Evolutionary conservation across 2,888 invertebrate species (phyloP), one percentile per base, ranked within the genome.

Genomic region (Molorchus minor): DNA sequence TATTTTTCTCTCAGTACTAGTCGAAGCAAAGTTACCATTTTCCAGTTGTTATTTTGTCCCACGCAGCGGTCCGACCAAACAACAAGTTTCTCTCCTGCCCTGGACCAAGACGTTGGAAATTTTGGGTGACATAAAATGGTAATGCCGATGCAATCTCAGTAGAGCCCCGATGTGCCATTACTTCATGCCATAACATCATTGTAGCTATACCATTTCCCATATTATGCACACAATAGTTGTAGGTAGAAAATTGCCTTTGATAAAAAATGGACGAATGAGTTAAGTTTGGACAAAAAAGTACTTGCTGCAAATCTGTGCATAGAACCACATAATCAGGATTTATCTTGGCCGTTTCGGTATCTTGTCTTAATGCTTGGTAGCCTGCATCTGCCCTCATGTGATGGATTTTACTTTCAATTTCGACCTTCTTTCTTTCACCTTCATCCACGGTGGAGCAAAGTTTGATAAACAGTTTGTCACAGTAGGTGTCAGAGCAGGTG

Each of bases 21-120:
- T 21, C 46, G 29, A 16, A 36, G 38, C 4, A 38, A 38, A 13
- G 38, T 15, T 3, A 38, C 7, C 4, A 38, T 38, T 38, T 38
- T 38, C 35, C 46, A 55, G 21, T 60, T 60, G 15, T 60, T 60
- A 51, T 56, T 60, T 45, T 60, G 60, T 5, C 44, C 55, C 13
- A 43, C 60, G 20, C 56, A 61, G 36, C 49, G 33, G 29, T 61
- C 61, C n/a, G 56, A 51, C 53, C 61, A 57, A 20, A 61, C 15
- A 10, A 35, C 41, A 19, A 47, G 44, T 57, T 57, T 53, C 52
- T 53, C 43, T 57, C 52, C 29, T 51, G 20, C 21, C 57, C 57
- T 51, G 33, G 44, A 41, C 35, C 43, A 52, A 57, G 41, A 41
- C 17, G 51, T 4, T 51, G 19, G 33, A 57, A 57, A 41, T 56